phyloP scores from a whole-genome alignment of 2,888 invertebrate genomes.

The Caenorhabditis sp. region DNA sequence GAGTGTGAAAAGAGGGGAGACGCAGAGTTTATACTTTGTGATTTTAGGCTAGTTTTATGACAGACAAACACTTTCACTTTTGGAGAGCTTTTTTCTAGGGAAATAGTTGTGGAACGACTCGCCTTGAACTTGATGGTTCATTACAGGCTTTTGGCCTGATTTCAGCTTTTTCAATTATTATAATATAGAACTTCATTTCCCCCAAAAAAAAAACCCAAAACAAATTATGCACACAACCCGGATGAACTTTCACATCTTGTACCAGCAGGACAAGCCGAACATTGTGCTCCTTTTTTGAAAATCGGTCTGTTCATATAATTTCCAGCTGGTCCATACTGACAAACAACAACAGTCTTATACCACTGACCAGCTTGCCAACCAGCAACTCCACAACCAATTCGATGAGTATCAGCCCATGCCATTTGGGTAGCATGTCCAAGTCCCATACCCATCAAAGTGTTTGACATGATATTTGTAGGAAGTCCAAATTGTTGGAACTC shows the following conservation, averaged over 20 bases:
- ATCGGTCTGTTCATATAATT: background rate
- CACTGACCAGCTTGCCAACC: constrained; percentile 5
- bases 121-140: too few relatives aligned
- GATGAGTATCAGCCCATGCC: constrained; percentile 32
- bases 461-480: background rate
- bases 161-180: too few relatives aligned
- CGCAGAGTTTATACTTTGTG: background rate
- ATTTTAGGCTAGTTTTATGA: too few relatives aligned
- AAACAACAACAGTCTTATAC: background rate
- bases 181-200: too few relatives aligned
- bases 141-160: too few relatives aligned
- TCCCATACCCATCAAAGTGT: too few relatives aligned
- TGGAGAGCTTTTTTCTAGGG: too few relatives aligned
- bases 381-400: constrained; percentile 38
- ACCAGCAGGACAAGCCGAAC: background rate
- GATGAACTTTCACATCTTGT: background rate
- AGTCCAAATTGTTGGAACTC: background rate
- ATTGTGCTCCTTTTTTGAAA: background rate
- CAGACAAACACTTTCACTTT: too few relatives aligned
- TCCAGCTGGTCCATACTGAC: background rate
- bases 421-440: constrained; percentile 36
- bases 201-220: too few relatives aligned
- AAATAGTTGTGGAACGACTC: too few relatives aligned
- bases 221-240: background rate
- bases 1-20: background rate